These are phyloP conservation scores for Metopolophium dirhodum DNA, from an alignment of 1,140 invertebrate genomes.

Conservation along the genomic window DNA sequence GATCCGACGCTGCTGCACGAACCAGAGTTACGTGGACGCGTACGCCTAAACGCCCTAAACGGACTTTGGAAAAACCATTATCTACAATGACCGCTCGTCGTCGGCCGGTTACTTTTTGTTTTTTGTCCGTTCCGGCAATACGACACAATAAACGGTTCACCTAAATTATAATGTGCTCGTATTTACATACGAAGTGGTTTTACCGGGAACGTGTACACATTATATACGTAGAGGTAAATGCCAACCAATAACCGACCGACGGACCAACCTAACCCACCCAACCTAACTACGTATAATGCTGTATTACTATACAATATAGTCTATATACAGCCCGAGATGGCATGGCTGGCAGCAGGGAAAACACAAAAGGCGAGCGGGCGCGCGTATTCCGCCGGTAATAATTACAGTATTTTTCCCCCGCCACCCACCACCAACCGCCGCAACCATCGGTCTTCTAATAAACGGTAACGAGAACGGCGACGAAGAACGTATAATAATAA, in stretches of 20 bases:
- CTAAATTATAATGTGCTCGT: constrained; percentile 28
- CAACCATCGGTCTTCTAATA: background rate
- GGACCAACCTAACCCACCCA: background rate
- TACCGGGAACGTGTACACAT: background rate
- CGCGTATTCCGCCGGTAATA: constrained; percentile 21
- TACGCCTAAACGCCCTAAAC: background rate
- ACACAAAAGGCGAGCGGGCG: constrained; percentile 19
- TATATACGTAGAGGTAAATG: background rate
- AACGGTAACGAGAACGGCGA: background rate
- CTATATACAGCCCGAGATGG: constrained; percentile 21
- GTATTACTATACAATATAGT: background rate
- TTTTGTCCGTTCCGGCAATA: background rate
- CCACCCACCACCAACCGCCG: background rate
- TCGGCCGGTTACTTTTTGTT: background rate
- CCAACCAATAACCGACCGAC: background rate
- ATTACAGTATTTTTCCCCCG: background rate
- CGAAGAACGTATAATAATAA: constrained; percentile 7
- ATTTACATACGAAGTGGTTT: constrained; percentile 27
- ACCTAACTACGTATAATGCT: background rate
- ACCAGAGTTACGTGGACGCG: background rate
- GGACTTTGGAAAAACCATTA: background rate
- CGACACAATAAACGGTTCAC: background rate
- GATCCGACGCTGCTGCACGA: background rate
- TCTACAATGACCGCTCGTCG: background rate
- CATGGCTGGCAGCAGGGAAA: background rate